phyloP scores from a whole-genome alignment of 2,888 invertebrate species.

The Andrena haemorrhoa region DNA sequence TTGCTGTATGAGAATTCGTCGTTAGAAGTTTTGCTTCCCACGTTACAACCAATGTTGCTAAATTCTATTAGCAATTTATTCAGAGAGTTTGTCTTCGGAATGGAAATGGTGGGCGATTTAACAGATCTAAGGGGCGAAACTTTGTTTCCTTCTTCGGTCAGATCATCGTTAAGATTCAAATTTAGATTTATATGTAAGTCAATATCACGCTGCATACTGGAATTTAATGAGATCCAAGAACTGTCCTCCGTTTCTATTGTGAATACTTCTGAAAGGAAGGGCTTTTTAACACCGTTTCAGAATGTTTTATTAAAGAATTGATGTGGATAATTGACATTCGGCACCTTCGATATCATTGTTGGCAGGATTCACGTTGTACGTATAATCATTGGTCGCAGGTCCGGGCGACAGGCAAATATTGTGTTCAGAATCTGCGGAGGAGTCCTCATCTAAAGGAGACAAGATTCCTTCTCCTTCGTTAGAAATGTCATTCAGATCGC shows the following conservation, averaged over 20 bases:
- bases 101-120: constrained; percentile 90
- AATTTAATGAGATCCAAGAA: constrained; percentile 85
- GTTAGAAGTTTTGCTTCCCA: constrained; percentile 87
- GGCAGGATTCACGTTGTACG: constrained; percentile 58
- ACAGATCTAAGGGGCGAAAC: constrained; percentile 79
- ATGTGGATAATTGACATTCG: constrained; percentile 16
- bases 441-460: constrained; percentile 87
- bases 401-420: constrained; percentile 76
- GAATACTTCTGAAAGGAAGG: constrained; percentile 87
- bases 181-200: constrained; percentile 84
- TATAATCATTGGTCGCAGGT: constrained; percentile 67
- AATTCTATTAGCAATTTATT: constrained; percentile 86
- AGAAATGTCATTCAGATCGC: constrained; percentile 79
- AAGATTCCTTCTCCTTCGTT: constrained; percentile 81
- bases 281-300: background rate
- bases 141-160: constrained; percentile 83
- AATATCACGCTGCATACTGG: constrained; percentile 79
- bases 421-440: constrained; percentile 86
- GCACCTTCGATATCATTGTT: constrained; percentile 84
- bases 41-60: constrained; percentile 88
- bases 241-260: constrained; percentile 90
- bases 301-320: background rate
- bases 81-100: constrained; percentile 86
- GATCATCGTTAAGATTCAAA: constrained; percentile 85
- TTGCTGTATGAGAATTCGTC: constrained; percentile 74